Conservation (phyloP, 2,113 vertebrate species). For the Antennarius striatus region DNA sequence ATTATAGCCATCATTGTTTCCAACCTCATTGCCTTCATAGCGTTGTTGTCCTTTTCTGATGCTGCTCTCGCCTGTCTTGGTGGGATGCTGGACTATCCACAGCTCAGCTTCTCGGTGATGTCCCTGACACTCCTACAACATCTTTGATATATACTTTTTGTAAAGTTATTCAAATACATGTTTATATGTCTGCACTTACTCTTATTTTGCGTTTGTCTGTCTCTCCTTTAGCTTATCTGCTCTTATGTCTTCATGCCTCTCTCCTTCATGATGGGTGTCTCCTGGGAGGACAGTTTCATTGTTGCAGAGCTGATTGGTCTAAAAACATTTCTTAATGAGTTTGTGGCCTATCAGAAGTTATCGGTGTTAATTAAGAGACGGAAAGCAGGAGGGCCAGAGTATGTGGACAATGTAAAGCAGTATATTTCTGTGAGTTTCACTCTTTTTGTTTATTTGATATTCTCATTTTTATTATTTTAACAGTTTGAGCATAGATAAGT, state of each 20-base stretch:
- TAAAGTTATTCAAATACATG: background rate
- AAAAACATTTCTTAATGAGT: conserved; percentile 92
- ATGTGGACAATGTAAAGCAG: conserved; percentile 83
- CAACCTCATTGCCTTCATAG: conserved; percentile 86
- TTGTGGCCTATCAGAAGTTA: conserved; percentile 87
- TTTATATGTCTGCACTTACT: background rate
- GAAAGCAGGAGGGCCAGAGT: conserved; percentile 80
- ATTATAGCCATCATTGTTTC: conserved; percentile 81
- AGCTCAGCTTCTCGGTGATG: conserved; percentile 88
- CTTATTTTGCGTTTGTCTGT: conserved; percentile 7
- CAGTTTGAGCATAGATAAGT: background rate
- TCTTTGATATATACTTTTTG: background rate
- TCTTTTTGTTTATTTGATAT: background rate
- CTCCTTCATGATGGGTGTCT: conserved; percentile 91
- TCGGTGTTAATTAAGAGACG: conserved; percentile 80
- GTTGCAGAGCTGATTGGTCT: conserved; percentile 86
- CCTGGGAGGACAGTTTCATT: conserved; percentile 90
- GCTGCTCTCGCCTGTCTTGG: conserved; percentile 86
- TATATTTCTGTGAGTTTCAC: conserved; percentile 71
- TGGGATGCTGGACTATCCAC: conserved; percentile 83
- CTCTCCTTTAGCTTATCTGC: conserved; percentile 81
- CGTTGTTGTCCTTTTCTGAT: conserved; percentile 84
- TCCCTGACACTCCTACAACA: background rate
- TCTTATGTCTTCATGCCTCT: conserved; percentile 90
- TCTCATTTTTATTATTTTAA: background rate